These are phyloP conservation scores for Crotophaga sulcirostris DNA, from an alignment of 2,113 vertebrate genomes.

Conservation along the genomic window DNA sequence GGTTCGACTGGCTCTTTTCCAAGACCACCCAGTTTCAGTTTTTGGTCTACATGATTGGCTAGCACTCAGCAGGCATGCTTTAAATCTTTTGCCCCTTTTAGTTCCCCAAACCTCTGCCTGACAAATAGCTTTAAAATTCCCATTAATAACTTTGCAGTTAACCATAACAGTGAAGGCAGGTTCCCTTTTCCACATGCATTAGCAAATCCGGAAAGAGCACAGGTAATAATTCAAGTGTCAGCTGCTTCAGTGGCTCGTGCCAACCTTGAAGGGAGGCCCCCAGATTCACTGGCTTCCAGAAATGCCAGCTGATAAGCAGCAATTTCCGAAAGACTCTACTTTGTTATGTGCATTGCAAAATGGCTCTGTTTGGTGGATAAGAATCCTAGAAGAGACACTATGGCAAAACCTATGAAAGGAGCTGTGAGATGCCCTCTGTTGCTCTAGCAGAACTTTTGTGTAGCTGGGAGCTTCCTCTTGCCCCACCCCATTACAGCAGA, in stretches of 20 bases:
- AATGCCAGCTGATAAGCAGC: neutral
- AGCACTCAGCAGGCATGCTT: slow-evolving; percentile 2
- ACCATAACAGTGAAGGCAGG: neutral
- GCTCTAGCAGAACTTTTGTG: neutral
- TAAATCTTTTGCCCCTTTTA: neutral
- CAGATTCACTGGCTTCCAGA: neutral
- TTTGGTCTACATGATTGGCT: neutral
- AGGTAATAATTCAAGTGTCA: neutral
- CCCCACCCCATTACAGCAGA: neutral
- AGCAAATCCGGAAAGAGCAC: neutral
- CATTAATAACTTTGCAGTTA: slow-evolving; percentile 28
- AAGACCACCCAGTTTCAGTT: slow-evolving; percentile 42
- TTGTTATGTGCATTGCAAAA: neutral
- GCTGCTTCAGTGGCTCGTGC: neutral
- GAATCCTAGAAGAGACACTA: neutral
- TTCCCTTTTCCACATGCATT: neutral
- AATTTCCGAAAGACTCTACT: neutral
- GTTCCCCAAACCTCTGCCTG: neutral
- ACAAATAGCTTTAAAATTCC: slow-evolving; percentile 1
- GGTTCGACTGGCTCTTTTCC: slow-evolving; percentile 8
- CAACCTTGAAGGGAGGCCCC: neutral
- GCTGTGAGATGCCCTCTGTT: neutral
- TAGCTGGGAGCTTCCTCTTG: rapidly evolving
- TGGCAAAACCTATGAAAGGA: neutral
- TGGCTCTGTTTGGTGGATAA: neutral